Percentiles rank a stretch among this genome's conserved stretches.
Evolutionary conservation across 2,113 vertebrate species (phyloP).

Genomic region (Rhinoderma darwinii): DNA sequence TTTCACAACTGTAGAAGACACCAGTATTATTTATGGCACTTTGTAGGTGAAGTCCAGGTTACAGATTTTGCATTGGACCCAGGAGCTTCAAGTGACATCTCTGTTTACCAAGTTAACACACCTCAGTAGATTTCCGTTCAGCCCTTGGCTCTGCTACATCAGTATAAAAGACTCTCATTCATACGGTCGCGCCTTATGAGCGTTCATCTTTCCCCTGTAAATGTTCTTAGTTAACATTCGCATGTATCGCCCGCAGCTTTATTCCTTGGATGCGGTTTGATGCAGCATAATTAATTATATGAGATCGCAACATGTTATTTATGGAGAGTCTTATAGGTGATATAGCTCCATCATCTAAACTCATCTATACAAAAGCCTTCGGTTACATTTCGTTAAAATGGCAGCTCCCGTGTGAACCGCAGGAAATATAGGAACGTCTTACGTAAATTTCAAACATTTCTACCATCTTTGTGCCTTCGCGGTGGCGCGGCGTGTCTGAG

Average conservation of each 20-base stretch:
- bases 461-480: neutral
- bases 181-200: too few relatives aligned
- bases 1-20: too few relatives aligned
- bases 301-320: neutral
- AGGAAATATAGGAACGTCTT: neutral
- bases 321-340: neutral
- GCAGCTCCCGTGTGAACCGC: slow-evolving; percentile 34
- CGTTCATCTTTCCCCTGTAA: neutral
- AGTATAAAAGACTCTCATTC: too few relatives aligned
- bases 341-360: neutral
- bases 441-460: neutral
- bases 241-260: neutral
- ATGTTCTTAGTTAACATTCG: neutral
- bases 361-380: slow-evolving; percentile 13
- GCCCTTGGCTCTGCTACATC: too few relatives aligned
- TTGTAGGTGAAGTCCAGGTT: too few relatives aligned
- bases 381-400: slow-evolving; percentile 40
- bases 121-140: too few relatives aligned
- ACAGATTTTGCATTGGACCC: too few relatives aligned
- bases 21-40: too few relatives aligned
- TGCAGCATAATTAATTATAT: neutral
- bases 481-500: neutral
- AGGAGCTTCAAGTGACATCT: too few relatives aligned
- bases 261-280: neutral
- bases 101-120: too few relatives aligned